Evolutionary conservation across 2,113 vertebrate species (phyloP).

Genomic region (Spermophilus dauricus): DNA sequence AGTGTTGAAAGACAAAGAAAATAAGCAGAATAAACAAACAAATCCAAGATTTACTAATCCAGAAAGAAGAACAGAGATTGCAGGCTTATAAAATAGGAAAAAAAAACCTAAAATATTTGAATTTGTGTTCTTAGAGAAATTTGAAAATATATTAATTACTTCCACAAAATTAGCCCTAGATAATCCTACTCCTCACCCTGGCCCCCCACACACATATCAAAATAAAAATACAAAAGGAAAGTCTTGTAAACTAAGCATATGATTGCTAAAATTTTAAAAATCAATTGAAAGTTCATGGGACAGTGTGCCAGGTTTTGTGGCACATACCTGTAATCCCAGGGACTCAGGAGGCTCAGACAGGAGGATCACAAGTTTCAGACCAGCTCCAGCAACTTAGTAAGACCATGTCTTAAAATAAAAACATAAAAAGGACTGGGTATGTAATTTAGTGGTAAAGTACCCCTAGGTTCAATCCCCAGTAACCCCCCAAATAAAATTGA

Average conservation of each 20-base stretch:
- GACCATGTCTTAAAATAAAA: background rate
- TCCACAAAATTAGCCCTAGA: background rate
- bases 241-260: background rate
- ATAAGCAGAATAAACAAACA: background rate
- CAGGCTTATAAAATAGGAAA: background rate
- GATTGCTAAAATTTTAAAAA: constrained; percentile 27
- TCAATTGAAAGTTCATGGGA: no score
- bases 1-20: background rate
- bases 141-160: background rate
- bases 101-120: background rate
- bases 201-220: background rate
- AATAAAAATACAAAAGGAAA: background rate
- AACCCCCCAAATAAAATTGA: background rate
- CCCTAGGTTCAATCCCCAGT: background rate
- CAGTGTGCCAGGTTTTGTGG: no score
- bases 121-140: constrained; percentile 15
- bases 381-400: background rate
- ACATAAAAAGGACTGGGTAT: background rate
- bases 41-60: background rate
- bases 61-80: background rate
- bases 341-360: background rate
- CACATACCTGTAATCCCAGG: background rate
- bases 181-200: background rate
- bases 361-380: background rate
- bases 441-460: background rate